Evolutionary conservation across 2,797 vertebrate species (phyloP), one percentile per base, ranked within the genome.

Genomic region (Peromyscus eremicus): DNA sequence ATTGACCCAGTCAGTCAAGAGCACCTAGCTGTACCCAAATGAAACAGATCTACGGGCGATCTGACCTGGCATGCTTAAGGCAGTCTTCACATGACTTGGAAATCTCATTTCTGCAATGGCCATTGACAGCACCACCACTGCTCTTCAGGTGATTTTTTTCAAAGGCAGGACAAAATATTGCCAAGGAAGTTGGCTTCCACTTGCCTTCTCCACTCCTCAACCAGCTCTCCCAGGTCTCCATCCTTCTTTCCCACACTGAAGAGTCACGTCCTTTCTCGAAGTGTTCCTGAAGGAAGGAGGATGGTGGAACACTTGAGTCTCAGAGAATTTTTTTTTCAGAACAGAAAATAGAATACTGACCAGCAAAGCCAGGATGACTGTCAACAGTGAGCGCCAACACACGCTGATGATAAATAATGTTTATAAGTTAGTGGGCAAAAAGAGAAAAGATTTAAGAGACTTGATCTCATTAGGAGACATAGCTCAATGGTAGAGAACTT

Each of bases 381-480:
- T n/a, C n/a, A 94, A 13, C 89, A 70, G 46, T 79, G 86, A 94
- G 60, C 75, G 70, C 4, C 4, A 62, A 43, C 66, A 60, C 6
- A 52, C 11, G 84, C 2, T 62, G 82, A 92, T 16, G 90, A 21
- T 49, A 19, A 83, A 90, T 85, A 34, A 17, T 70, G 86, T 86
- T 80, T 75, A 46, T 49, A 70, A 55, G 46, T 79, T 75, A 87
- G 87, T 9, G 23, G 60, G 17, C 57, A 64, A 43, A 83, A 93
- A 82, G 62, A 91, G 85, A 32, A 49, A 77, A 89, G 57, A 49
- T 29, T 73, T 55, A 97, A 79, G 70, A 86, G 84, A 88, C 92
- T 92, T 77, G 11, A n/a, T 93, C 37, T 83, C 43, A n/a, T 68
- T 84, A 43, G 81, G 27, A 84, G 16, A 43, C 34, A 21, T 57